These are phyloP conservation scores for Mandrillus leucophaeus DNA, from an alignment of 2,113 vertebrate species.

Conservation along the genomic window DNA sequence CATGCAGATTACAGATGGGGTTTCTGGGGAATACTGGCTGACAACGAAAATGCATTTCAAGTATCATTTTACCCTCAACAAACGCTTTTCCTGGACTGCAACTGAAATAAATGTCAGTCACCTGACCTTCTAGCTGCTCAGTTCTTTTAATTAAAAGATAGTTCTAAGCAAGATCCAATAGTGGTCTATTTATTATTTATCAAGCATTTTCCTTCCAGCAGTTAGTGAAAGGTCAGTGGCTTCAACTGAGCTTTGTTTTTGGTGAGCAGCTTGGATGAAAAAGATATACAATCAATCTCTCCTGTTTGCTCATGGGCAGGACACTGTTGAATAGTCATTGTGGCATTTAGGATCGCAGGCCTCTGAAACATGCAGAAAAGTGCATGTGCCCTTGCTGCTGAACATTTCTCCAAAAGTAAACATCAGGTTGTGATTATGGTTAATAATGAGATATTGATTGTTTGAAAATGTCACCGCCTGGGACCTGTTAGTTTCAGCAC, in stretches of 20 bases:
- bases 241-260: slow-evolving; percentile 70
- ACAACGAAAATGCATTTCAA: background rate
- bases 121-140: background rate
- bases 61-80: background rate
- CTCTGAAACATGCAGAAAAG: slow-evolving; percentile 54
- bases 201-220: slow-evolving; percentile 75
- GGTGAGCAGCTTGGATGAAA: slow-evolving; percentile 64
- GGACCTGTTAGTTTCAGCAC: background rate
- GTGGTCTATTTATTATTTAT: slow-evolving; percentile 81
- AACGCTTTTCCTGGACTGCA: background rate
- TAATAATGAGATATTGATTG: slow-evolving; percentile 83
- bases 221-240: slow-evolving; percentile 80
- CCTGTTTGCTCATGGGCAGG: slow-evolving; percentile 63
- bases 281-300: slow-evolving; percentile 50
- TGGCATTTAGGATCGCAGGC: slow-evolving; percentile 71
- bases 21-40: background rate
- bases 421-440: slow-evolving; percentile 79
- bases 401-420: slow-evolving; percentile 76
- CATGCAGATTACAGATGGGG: background rate
- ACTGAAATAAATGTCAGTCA: slow-evolving; percentile 31
- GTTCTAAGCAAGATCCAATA: slow-evolving; percentile 49
- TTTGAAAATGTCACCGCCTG: slow-evolving; percentile 74
- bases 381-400: slow-evolving; percentile 48
- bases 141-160: slow-evolving; percentile 65
- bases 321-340: slow-evolving; percentile 71